A percentile compares a stretch with the other conserved stretches of the same genome.
Evolutionary conservation across 2,797 vertebrate species (phyloP).

Genomic region (Moxostoma hubbsi): DNA sequence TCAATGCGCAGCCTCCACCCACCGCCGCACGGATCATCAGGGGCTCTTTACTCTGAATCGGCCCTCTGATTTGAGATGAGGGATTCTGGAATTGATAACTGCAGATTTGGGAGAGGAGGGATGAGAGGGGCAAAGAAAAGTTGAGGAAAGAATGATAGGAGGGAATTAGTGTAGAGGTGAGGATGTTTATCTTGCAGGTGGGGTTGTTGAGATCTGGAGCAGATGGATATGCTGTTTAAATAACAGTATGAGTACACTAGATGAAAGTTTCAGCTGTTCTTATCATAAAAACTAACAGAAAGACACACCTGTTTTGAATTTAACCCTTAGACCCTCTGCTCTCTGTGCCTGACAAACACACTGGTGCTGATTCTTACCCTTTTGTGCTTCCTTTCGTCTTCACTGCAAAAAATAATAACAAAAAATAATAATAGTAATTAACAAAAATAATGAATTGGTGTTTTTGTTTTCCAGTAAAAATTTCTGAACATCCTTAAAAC

Average conservation of each 20-base stretch:
- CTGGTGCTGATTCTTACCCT: slow-evolving; percentile 31
- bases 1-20: slow-evolving; percentile 83
- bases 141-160: slow-evolving; percentile 27
- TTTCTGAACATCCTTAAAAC: too few species aligned
- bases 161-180: slow-evolving; percentile 6
- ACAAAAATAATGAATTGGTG: too few species aligned
- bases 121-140: slow-evolving; percentile 7
- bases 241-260: neutral
- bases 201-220: slow-evolving; percentile 5
- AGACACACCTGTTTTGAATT: neutral
- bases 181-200: slow-evolving; percentile 13
- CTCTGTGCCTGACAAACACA: slow-evolving; percentile 38
- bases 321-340: slow-evolving; percentile 20
- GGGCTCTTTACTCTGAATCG: slow-evolving; percentile 85
- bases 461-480: neutral
- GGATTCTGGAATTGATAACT: neutral
- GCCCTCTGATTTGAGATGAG: slow-evolving; percentile 74
- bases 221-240: slow-evolving; percentile 15
- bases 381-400: neutral
- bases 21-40: slow-evolving; percentile 83
- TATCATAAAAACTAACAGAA: neutral
- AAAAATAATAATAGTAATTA: too few species aligned
- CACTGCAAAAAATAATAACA: too few species aligned
- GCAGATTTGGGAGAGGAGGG: slow-evolving; percentile 3
- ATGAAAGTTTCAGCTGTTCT: slow-evolving; percentile 16